Conservation (phyloP, 1,140 invertebrate genomes). For the Araneus ventricosus region DNA sequence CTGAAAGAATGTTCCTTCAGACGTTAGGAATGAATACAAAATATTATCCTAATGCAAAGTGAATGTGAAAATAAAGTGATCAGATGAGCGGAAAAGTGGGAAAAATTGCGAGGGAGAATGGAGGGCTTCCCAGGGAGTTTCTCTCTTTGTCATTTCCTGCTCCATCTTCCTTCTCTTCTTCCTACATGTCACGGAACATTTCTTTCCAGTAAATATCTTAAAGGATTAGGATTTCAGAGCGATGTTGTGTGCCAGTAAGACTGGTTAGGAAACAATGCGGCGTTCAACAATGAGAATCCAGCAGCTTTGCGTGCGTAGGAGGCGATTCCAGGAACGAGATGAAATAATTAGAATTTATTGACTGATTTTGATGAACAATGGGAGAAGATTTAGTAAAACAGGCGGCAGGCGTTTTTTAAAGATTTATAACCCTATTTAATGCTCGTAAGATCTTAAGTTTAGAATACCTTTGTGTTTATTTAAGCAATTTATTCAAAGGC, state of each 20-base stretch:
- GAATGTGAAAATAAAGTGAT: not conserved
- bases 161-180: not conserved
- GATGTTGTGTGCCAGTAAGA: not conserved
- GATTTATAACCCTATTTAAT: too few species aligned
- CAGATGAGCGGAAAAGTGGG: not conserved
- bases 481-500: too few species aligned
- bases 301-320: not conserved
- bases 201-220: not conserved
- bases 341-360: not conserved
- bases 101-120: not conserved
- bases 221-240: not conserved
- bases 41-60: not conserved
- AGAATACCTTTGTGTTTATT: too few species aligned
- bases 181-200: not conserved
- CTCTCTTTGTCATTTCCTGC: not conserved
- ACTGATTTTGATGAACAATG: not conserved
- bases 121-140: not conserved
- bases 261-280: not conserved
- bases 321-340: not conserved
- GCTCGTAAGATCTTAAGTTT: too few species aligned
- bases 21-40: not conserved
- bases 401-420: too few species aligned
- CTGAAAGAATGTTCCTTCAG: not conserved
- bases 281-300: not conserved
- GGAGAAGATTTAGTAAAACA: not conserved